These are phyloP conservation scores for Oryzias melastigma DNA, from an alignment of 2,113 vertebrate species.

Conservation along the genomic window DNA sequence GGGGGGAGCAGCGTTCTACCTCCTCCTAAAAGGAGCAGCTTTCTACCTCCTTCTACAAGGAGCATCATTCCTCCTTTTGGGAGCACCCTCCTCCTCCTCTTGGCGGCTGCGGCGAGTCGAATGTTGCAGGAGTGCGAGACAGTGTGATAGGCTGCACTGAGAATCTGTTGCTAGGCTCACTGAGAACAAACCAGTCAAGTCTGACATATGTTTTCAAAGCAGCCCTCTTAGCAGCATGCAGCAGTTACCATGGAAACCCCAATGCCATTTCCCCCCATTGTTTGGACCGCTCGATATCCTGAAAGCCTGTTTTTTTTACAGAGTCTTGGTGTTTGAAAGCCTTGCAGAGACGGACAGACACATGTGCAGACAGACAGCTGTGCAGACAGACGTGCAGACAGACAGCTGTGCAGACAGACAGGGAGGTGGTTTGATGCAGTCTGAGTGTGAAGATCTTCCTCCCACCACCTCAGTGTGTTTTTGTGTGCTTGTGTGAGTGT, in stretches of 20 bases:
- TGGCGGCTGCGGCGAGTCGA: slow-evolving; percentile 39
- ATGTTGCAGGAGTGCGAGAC: slow-evolving; percentile 40
- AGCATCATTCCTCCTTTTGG: background rate
- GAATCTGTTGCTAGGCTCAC: slow-evolving; percentile 77
- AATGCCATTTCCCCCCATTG: slow-evolving; percentile 75
- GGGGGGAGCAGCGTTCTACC: too few relatives aligned
- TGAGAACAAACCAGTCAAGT: slow-evolving; percentile 75
- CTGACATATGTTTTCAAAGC: slow-evolving; percentile 79
- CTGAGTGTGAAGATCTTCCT: background rate
- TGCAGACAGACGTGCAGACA: too few relatives aligned
- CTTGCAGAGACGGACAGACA: slow-evolving; percentile 3
- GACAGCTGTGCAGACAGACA: too few relatives aligned
- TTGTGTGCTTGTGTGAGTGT: background rate
- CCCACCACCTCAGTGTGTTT: background rate
- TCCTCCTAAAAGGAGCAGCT: background rate
- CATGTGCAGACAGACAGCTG: too few relatives aligned
- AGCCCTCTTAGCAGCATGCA: slow-evolving; percentile 73
- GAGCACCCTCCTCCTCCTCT: background rate
- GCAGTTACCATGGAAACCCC: slow-evolving; percentile 79
- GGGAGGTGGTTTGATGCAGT: slow-evolving; percentile 14
- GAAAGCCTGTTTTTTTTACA: slow-evolving; percentile 52
- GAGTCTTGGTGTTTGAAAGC: slow-evolving; percentile 47
- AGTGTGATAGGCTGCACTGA: slow-evolving; percentile 60
- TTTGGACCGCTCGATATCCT: slow-evolving; percentile 66
- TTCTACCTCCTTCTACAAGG: background rate